Evolutionary conservation across 1,140 invertebrate genomes (phyloP).

Genomic region (Agrilus planipennis): DNA sequence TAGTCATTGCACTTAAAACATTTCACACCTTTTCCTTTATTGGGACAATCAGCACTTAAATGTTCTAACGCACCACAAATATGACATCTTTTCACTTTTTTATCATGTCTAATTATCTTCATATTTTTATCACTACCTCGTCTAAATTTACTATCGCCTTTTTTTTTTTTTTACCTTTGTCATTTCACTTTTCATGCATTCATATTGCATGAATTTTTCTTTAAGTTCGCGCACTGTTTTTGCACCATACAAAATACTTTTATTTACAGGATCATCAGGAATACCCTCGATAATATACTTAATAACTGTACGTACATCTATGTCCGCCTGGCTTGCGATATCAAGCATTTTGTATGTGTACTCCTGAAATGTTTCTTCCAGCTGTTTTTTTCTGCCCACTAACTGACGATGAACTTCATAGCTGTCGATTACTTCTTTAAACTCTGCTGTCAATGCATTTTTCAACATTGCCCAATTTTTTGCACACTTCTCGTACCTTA

Average conservation of each 20-base stretch:
- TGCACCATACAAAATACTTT: conserved; percentile 13
- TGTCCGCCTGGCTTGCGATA: conserved; percentile 15
- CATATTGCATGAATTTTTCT: conserved; percentile 8
- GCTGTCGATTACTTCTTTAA: conserved; percentile 9
- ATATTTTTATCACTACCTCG: too few relatives aligned
- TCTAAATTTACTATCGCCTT: too few relatives aligned
- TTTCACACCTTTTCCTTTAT: too few relatives aligned
- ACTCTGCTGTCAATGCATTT: conserved; percentile 11
- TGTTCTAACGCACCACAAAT: too few relatives aligned
- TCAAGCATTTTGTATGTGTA: conserved; percentile 26
- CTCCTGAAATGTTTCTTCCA: conserved; percentile 22
- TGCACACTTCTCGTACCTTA: conserved; percentile 18
- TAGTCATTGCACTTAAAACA: too few relatives aligned
- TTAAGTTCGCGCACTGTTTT: conserved; percentile 11
- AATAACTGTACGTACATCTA: conserved; percentile 19
- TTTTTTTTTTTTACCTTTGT: neutral
- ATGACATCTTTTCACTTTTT: too few relatives aligned
- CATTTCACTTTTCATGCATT: neutral
- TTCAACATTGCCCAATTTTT: conserved; percentile 21
- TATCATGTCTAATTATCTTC: too few relatives aligned
- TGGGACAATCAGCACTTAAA: too few relatives aligned
- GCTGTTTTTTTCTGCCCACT: conserved; percentile 11
- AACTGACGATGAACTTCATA: conserved; percentile 19
- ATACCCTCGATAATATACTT: conserved; percentile 17
- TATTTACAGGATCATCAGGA: conserved; percentile 10